phyloP scores from a whole-genome alignment of 2,797 vertebrate species.

The Melanotaenia boesemani region DNA sequence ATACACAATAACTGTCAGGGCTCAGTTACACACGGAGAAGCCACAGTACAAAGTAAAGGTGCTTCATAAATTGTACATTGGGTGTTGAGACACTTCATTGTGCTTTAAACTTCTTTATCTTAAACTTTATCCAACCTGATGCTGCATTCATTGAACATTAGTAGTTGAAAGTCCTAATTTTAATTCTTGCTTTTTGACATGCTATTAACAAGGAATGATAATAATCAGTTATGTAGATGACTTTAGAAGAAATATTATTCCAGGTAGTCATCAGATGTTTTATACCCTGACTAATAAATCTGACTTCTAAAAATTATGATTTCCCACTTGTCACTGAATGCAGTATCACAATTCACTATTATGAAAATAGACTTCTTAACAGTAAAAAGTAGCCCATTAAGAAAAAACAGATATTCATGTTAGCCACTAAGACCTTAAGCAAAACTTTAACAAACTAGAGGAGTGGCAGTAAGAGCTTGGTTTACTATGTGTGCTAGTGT shows the following conservation, averaged over 20 bases:
- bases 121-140: background rate
- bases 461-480: background rate
- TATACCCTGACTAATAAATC: background rate
- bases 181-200: no score
- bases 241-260: background rate
- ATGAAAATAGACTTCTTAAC: no score
- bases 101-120: background rate
- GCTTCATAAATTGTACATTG: background rate
- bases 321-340: no score
- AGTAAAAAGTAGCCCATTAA: no score
- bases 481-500: background rate
- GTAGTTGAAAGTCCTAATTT: no score
- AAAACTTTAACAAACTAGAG: no score
- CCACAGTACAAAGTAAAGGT: background rate
- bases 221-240: background rate
- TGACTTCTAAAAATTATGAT: background rate
- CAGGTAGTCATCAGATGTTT: background rate
- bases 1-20: background rate
- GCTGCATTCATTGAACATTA: no score
- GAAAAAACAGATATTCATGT: no score
- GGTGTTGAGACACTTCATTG: no score
- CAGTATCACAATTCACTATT: no score
- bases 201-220: no score
- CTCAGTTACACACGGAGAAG: background rate
- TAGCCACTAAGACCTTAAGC: no score